Conservation (phyloP, 2,888 invertebrate genomes). For the Mimumesa dahlbomi region DNA sequence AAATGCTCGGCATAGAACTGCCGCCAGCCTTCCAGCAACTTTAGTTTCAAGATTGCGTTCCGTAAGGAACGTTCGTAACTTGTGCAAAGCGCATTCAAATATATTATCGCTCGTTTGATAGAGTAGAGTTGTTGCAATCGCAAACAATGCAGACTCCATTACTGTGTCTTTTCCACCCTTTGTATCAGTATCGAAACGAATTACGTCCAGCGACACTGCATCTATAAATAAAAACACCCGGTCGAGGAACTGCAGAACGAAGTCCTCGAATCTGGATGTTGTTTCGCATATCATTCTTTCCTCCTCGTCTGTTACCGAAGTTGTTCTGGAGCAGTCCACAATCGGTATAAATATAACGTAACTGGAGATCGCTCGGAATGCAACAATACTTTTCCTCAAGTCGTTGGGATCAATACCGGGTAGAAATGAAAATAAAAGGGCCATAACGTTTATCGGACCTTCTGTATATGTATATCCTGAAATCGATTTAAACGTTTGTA, state of each 20-base stretch:
- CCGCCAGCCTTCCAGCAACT: constrained; percentile 91
- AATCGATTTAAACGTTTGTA: constrained; percentile 54
- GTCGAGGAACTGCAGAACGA: constrained; percentile 92
- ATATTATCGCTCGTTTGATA: constrained; percentile 85
- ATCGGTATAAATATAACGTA: constrained; percentile 90
- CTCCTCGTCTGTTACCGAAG: constrained; percentile 87
- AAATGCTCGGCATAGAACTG: constrained; percentile 86
- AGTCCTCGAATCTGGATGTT: constrained; percentile 94
- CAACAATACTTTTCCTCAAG: constrained; percentile 87
- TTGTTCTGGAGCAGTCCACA: constrained; percentile 91
- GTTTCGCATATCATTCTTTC: constrained; percentile 89
- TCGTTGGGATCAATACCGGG: constrained; percentile 97
- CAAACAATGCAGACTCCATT: constrained; percentile 86
- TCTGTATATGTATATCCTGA: constrained; percentile 84
- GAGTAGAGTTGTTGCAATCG: constrained; percentile 86
- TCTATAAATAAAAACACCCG: constrained; percentile 87
- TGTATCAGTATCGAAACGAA: constrained; percentile 83
- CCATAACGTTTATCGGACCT: constrained; percentile 90
- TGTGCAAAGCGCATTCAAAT: constrained; percentile 86
- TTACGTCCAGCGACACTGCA: constrained; percentile 86
- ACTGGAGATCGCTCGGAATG: constrained; percentile 89
- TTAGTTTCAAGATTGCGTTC: constrained; percentile 90
- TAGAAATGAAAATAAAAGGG: constrained; percentile 88
- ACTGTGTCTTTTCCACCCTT: constrained; percentile 87
- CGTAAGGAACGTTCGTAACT: constrained; percentile 88